A percentile compares a stretch with the other conserved stretches of the same genome.
Conservation (phyloP, 2,888 invertebrate species). For the Euspilapteryx auroguttella region DNA sequence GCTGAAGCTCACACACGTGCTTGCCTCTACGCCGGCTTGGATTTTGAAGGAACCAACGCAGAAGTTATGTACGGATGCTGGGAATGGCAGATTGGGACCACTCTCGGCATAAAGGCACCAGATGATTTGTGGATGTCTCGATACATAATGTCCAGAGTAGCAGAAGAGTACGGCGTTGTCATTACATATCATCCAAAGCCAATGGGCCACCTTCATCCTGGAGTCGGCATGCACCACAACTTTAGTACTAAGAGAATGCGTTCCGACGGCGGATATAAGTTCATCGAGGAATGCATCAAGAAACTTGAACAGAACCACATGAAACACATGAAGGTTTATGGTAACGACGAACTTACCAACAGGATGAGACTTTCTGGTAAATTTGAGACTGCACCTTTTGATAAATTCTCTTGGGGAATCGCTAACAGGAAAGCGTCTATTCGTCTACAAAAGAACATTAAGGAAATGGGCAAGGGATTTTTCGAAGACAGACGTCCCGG, state of each 20-base stretch:
- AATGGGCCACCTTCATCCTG: conserved; percentile 82
- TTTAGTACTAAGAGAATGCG: conserved; percentile 89
- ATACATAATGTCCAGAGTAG: conserved; percentile 78
- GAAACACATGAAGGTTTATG: conserved; percentile 90
- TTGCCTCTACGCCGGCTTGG: conserved; percentile 91
- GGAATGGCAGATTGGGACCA: conserved; percentile 90
- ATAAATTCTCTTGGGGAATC: conserved; percentile 87
- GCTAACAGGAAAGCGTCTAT: conserved; percentile 92
- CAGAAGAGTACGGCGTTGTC: conserved; percentile 81
- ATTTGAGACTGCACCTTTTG: conserved; percentile 94
- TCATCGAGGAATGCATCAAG: conserved; percentile 90
- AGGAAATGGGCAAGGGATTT: conserved; percentile 88
- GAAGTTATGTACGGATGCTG: conserved; percentile 96
- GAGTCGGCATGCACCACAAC: conserved; percentile 86
- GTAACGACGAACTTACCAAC: conserved; percentile 90
- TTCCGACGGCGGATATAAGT: conserved; percentile 68
- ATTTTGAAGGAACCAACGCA: conserved; percentile 92
- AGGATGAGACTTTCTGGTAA: conserved; percentile 89
- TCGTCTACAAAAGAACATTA: conserved; percentile 86
- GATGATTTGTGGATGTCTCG: conserved; percentile 89
- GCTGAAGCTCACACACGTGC: conserved; percentile 81
- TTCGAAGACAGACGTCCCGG: conserved; percentile 91
- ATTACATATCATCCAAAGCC: conserved; percentile 74
- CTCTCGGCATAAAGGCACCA: conserved; percentile 77
- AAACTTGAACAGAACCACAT: conserved; percentile 85